Conservation (phyloP, 2,113 vertebrate genomes). For the Ailurus styani region DNA sequence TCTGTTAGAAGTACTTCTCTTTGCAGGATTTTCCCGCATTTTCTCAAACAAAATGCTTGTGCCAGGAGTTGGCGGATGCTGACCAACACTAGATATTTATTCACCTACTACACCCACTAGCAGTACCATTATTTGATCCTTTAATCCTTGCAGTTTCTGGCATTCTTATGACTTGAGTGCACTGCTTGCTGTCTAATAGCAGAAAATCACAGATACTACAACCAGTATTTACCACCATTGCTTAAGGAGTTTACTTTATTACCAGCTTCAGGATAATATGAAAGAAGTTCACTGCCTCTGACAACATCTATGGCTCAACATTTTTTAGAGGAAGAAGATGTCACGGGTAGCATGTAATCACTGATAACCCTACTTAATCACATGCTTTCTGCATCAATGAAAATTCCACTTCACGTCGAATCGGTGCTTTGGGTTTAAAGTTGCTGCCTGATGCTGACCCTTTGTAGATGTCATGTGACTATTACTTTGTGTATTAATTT, state of each 20-base stretch:
- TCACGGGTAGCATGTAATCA: neutral
- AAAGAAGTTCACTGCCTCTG: slow-evolving; percentile 47
- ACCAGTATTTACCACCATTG: fast-evolving
- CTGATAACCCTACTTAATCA: fast-evolving
- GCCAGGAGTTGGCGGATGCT: neutral
- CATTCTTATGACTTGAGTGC: neutral
- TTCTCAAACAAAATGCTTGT: neutral
- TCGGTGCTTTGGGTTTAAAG: slow-evolving; percentile 65
- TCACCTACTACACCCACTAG: neutral
- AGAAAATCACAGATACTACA: neutral
- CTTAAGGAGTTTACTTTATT: neutral
- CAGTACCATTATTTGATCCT: slow-evolving; percentile 23
- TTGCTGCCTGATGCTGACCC: slow-evolving; percentile 61
- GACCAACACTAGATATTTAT: neutral
- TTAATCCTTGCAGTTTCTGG: neutral
- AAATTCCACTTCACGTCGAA: slow-evolving; percentile 43
- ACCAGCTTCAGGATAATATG: slow-evolving; percentile 50
- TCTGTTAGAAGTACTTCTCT: slow-evolving; percentile 58
- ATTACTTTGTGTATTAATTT: slow-evolving; percentile 51
- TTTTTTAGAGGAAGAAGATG: slow-evolving; percentile 42
- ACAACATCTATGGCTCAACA: neutral
- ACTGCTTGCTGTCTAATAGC: slow-evolving; percentile 56
- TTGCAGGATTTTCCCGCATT: neutral
- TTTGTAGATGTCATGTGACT: slow-evolving; percentile 62
- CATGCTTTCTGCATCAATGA: neutral